Conservation (phyloP, 2,113 vertebrate species). For the Misgurnus anguillicaudatus region DNA sequence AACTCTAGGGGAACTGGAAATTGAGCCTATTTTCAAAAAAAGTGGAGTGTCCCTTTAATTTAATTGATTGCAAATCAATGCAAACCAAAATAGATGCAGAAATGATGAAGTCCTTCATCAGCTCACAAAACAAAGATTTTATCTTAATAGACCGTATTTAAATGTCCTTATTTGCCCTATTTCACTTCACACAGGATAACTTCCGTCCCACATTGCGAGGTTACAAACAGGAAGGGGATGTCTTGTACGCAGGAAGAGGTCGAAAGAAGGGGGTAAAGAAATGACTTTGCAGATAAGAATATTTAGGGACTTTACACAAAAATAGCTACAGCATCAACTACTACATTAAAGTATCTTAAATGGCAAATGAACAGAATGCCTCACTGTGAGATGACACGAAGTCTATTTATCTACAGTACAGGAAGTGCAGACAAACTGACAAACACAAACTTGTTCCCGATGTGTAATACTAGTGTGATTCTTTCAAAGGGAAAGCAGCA, state of each 20-base stretch:
- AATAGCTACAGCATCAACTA: too few relatives aligned
- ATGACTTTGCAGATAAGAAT: background rate
- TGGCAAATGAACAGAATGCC: background rate
- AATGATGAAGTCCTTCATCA: background rate
- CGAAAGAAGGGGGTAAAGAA: slow-evolving; percentile 1
- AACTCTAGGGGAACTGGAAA: too few relatives aligned
- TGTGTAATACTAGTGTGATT: background rate
- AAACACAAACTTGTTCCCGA: background rate
- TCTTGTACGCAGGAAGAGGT: slow-evolving; percentile 19
- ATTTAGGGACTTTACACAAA: too few relatives aligned
- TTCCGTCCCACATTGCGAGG: background rate
- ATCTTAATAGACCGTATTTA: background rate
- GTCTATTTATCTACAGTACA: background rate
- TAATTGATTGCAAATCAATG: background rate
- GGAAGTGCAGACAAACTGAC: background rate
- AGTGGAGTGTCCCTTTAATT: too few relatives aligned
- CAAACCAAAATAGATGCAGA: background rate
- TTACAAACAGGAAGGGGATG: slow-evolving; percentile 45
- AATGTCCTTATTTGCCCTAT: background rate
- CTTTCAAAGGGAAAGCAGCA: background rate
- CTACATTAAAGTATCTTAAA: too few relatives aligned
- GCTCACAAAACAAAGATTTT: background rate
- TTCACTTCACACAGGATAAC: slow-evolving; percentile 11
- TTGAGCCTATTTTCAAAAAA: too few relatives aligned
- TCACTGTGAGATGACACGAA: background rate